These are phyloP conservation scores for Orestias chungarensis DNA, from an alignment of 2,797 vertebrate species.

Conservation along the genomic window DNA sequence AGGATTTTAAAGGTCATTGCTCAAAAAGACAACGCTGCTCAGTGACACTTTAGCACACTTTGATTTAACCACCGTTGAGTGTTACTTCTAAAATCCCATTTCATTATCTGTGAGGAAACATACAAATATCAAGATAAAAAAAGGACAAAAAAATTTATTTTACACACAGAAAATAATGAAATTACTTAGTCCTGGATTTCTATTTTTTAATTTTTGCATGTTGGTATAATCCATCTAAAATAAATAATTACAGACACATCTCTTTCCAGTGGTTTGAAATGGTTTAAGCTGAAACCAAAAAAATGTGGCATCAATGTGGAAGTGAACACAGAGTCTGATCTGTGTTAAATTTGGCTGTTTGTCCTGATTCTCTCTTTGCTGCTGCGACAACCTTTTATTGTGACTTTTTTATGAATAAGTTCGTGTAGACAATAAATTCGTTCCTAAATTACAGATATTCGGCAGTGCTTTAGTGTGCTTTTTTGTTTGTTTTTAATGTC, in stretches of 20 bases:
- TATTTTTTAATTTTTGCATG: neutral
- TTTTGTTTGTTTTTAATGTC: neutral
- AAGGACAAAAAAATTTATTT: neutral
- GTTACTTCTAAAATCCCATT: neutral
- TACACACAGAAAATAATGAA: neutral
- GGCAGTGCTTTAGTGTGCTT: neutral
- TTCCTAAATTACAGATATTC: neutral
- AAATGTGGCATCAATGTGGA: neutral
- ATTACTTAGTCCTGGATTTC: neutral
- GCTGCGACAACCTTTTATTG: too few relatives aligned
- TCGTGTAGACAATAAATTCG: neutral
- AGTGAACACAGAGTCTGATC: neutral
- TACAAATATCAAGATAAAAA: neutral
- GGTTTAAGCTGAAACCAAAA: too few relatives aligned
- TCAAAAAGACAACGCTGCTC: neutral
- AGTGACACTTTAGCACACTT: constrained; percentile 3
- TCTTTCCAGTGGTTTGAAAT: neutral
- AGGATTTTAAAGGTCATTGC: constrained; percentile 5
- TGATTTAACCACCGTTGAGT: neutral
- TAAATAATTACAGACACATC: neutral
- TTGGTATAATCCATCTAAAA: neutral
- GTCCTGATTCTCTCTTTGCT: too few relatives aligned
- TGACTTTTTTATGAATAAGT: too few relatives aligned
- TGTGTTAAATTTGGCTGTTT: too few relatives aligned
- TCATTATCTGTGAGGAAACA: neutral